A percentile compares a stretch with the other conserved stretches of the same genome.
These are phyloP conservation scores for Holothuria leucospilota DNA, from an alignment of 53 echinoderm and acorn worm species.

Conservation along the genomic window DNA sequence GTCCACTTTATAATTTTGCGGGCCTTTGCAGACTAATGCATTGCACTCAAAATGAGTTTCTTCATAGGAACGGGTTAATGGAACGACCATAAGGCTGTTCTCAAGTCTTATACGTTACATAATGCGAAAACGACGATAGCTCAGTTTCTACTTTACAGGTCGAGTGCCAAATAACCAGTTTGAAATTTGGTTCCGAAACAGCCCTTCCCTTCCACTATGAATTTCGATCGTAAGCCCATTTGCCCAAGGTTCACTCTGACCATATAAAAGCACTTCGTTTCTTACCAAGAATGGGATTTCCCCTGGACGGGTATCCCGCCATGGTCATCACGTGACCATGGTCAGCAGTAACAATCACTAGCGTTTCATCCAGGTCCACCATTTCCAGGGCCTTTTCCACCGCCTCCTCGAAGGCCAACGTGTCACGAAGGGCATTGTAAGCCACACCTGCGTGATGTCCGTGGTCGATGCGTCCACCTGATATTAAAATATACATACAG, in stretches of 20 bases:
- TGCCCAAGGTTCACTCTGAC: constrained; percentile 32
- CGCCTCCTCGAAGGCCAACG: constrained; percentile 88
- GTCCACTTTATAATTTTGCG: too few species aligned
- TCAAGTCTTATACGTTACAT: too few species aligned
- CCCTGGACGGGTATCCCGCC: constrained; percentile 74
- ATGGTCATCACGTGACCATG: constrained; percentile 89
- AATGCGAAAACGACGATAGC: too few species aligned
- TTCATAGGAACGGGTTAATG: too few species aligned
- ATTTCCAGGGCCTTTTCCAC: constrained; percentile 79
- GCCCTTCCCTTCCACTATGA: too few species aligned
- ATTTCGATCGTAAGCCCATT: too few species aligned
- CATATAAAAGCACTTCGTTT: background rate
- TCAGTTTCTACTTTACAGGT: too few species aligned
- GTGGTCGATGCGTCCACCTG: constrained; percentile 95
- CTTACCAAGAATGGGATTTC: constrained; percentile 91
- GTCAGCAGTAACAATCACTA: constrained; percentile 90
- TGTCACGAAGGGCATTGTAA: constrained; percentile 77
- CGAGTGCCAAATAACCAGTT: too few species aligned
- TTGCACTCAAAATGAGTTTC: too few species aligned
- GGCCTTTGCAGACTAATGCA: too few species aligned
- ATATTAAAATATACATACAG: background rate
- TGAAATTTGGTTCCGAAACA: too few species aligned
- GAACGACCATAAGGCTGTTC: too few species aligned
- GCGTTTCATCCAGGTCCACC: constrained; percentile 72
- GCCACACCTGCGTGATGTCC: constrained; percentile 85